Conservation (phyloP, 2,113 vertebrate genomes). For the Asarcornis scutulata region DNA sequence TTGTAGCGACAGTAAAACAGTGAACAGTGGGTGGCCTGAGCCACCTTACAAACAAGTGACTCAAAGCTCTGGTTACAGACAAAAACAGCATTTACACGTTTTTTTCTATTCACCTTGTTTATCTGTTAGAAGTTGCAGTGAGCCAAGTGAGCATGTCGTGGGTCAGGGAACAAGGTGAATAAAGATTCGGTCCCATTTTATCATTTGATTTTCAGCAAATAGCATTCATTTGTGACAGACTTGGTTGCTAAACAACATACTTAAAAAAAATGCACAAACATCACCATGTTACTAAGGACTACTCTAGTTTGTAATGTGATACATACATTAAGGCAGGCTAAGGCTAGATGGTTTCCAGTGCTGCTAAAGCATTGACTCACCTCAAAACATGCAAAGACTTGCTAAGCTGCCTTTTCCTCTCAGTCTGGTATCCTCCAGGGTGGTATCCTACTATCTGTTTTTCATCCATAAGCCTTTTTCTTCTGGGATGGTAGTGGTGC, state of each 20-base stretch:
- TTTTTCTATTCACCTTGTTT: background rate
- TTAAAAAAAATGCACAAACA: background rate
- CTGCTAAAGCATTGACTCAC: background rate
- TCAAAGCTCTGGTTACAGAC: background rate
- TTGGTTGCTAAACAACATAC: background rate
- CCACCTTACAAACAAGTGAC: background rate
- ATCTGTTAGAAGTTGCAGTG: background rate
- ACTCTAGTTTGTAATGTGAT: background rate
- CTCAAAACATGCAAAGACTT: background rate
- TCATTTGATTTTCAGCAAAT: background rate
- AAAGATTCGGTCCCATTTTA: background rate
- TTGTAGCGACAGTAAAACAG: background rate
- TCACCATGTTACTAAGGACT: background rate
- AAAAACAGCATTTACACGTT: background rate
- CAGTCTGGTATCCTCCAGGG: background rate
- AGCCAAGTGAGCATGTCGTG: background rate
- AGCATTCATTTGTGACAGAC: conserved; percentile 8
- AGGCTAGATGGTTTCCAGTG: background rate
- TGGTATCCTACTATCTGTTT: background rate
- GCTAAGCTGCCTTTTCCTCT: background rate
- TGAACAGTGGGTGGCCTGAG: background rate
- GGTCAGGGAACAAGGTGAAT: background rate
- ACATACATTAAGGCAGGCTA: background rate
- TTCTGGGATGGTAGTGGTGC: background rate
- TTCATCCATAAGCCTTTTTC: background rate